Conservation (phyloP, 2,113 vertebrate species). For the Sturnus vulgaris region DNA sequence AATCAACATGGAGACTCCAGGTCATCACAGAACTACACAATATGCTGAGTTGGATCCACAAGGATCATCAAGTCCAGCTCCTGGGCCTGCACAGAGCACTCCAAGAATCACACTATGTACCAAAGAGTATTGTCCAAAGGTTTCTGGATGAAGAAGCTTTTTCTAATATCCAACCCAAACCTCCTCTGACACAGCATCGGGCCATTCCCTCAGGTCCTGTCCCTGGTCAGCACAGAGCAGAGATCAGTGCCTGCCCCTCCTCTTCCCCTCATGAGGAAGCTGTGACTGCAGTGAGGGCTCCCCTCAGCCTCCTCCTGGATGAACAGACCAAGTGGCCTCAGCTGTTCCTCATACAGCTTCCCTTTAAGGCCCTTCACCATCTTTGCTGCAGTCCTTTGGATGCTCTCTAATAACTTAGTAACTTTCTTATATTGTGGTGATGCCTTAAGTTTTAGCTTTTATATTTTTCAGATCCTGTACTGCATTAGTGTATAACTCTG, state of each 20-base stretch:
- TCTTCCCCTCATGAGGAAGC: background rate
- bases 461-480: background rate
- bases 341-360: rapidly evolving
- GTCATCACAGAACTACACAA: background rate
- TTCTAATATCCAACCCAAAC: background rate
- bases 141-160: background rate
- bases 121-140: background rate
- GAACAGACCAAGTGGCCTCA: background rate
- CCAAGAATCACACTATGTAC: background rate
- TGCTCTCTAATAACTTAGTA: background rate
- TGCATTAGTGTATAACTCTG: background rate
- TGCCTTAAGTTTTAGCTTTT: background rate
- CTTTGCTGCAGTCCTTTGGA: background rate
- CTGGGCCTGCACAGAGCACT: background rate
- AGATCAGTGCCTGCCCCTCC: background rate
- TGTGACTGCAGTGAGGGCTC: background rate
- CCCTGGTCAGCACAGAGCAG: background rate
- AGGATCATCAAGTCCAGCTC: background rate
- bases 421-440: background rate
- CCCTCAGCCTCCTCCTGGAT: background rate
- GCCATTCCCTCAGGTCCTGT: background rate
- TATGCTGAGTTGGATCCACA: background rate
- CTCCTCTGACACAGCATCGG: background rate
- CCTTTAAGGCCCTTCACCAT: background rate
- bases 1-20: background rate